Percentiles rank a stretch among this genome's conserved stretches.
Evolutionary conservation across 2,797 vertebrate species (phyloP).

Genomic region (Chelon labrosus): DNA sequence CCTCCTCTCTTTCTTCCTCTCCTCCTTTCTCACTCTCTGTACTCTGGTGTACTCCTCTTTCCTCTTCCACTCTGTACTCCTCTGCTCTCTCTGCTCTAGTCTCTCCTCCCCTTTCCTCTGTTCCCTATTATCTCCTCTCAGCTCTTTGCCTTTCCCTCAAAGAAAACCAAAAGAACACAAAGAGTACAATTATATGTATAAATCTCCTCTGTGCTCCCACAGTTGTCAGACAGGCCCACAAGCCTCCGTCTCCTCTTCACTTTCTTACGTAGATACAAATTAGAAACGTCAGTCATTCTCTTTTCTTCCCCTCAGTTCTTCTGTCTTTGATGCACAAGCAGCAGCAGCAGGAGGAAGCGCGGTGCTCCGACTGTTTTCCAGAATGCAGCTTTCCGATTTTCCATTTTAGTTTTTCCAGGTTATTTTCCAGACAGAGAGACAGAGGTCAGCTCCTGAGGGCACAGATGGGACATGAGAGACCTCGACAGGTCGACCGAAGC

Average conservation of each 20-base stretch:
- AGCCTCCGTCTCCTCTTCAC: constrained; percentile 31
- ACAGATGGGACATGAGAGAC: constrained; percentile 68
- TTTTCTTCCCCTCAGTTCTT: constrained; percentile 22
- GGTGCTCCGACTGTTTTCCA: constrained; percentile 36
- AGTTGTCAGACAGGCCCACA: constrained; percentile 36
- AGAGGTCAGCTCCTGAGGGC: constrained; percentile 66
- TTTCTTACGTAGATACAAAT: constrained; percentile 39
- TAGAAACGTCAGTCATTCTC: constrained; percentile 44
- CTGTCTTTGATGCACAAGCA: constrained; percentile 29
- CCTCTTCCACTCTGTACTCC: constrained; percentile 16
- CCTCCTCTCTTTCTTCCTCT: constrained; percentile 22
- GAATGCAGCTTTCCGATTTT: constrained; percentile 37
- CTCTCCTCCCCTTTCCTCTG: constrained; percentile 34
- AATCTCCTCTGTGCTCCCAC: constrained; percentile 50
- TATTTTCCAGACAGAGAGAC: constrained; percentile 56
- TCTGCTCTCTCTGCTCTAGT: constrained; percentile 13
- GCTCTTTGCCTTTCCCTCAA: constrained; percentile 45
- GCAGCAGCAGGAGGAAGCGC: constrained; percentile 26
- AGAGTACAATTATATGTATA: constrained; percentile 61
- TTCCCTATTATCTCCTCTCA: constrained; percentile 53
- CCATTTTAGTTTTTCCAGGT: constrained; percentile 56
- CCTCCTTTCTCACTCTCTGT: not conserved
- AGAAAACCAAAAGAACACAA: constrained; percentile 42
- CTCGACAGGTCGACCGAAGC: constrained; percentile 57
- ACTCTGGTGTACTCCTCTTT: constrained; percentile 21